Percentiles rank a stretch among this genome's conserved stretches.
These are phyloP conservation scores for Oscheius sp. DNA, from an alignment of 2,888 invertebrate genomes.

Conservation along the genomic window DNA sequence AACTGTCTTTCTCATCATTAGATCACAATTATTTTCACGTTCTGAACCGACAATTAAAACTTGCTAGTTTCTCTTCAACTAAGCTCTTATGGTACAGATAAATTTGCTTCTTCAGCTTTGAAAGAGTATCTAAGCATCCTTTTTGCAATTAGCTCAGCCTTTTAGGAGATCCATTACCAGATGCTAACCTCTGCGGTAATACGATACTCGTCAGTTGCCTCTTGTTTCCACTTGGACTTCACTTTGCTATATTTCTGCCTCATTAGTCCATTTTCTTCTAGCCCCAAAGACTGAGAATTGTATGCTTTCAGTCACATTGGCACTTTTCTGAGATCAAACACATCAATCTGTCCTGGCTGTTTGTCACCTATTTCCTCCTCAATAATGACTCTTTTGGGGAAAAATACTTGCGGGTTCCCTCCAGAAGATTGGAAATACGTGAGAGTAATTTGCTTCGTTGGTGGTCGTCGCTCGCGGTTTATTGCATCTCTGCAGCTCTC, in stretches of 20 bases:
- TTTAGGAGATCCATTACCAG: too few relatives aligned
- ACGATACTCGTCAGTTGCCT: slow-evolving; percentile 27
- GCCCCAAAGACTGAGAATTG: neutral
- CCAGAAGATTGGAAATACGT: slow-evolving; percentile 1
- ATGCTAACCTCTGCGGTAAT: slow-evolving; percentile 14
- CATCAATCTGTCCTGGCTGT: slow-evolving; percentile 11
- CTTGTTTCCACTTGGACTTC: slow-evolving; percentile 6
- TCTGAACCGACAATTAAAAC: too few relatives aligned
- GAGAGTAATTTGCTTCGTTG: slow-evolving; percentile 15
- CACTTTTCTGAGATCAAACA: slow-evolving; percentile 9
- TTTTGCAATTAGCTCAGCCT: neutral
- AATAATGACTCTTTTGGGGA: slow-evolving; percentile 15
- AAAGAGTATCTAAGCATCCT: too few relatives aligned
- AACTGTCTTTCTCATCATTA: too few relatives aligned
- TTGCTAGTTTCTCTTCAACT: too few relatives aligned
- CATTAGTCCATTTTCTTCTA: neutral
- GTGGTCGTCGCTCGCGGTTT: slow-evolving; percentile 29
- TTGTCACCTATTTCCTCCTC: slow-evolving; percentile 27
- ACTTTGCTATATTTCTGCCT: slow-evolving; percentile 7
- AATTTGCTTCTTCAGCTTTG: too few relatives aligned
- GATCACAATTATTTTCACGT: too few relatives aligned
- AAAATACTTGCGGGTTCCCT: neutral
- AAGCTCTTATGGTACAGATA: too few relatives aligned
- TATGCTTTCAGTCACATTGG: slow-evolving; percentile 2
- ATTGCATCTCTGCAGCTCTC: slow-evolving; percentile 30